These are phyloP conservation scores for Clanis bilineata DNA, from an alignment of 2,888 invertebrate species.

Conservation along the genomic window DNA sequence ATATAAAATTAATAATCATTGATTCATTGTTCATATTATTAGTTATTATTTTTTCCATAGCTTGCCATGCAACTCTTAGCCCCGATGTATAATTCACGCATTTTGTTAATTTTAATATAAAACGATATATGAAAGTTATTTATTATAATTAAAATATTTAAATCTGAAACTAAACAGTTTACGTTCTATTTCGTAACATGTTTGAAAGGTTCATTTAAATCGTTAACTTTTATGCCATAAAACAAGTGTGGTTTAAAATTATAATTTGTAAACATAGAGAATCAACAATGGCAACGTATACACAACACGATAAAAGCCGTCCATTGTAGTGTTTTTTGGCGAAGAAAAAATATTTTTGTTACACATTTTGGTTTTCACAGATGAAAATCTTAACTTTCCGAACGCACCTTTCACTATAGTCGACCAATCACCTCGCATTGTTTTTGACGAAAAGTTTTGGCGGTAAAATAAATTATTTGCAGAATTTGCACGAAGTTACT, in stretches of 20 bases:
- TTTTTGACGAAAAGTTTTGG: constrained; percentile 25
- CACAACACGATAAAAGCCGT: constrained; percentile 64
- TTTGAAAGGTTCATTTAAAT: constrained; percentile 10
- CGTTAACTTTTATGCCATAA: not conserved
- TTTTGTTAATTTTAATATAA: not conserved
- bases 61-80: constrained; percentile 3
- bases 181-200: constrained; percentile 27
- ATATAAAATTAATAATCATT: not conserved
- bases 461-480: constrained; percentile 35
- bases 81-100: not conserved
- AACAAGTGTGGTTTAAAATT: not conserved
- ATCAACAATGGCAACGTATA: constrained; percentile 56
- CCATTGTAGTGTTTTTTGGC: constrained; percentile 66
- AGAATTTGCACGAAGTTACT: constrained; percentile 19
- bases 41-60: not conserved
- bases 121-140: too few relatives aligned
- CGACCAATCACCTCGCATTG: constrained; percentile 31
- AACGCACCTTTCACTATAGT: constrained; percentile 18
- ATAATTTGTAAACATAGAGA: constrained; percentile 15
- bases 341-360: constrained; percentile 19
- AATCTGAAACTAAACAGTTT: constrained; percentile 21
- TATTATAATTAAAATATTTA: not conserved
- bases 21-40: not conserved
- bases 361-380: constrained; percentile 9
- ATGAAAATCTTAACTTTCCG: constrained; percentile 20